These are phyloP conservation scores for Amaurobius ferox DNA, from an alignment of 2,888 invertebrate genomes.

Conservation along the genomic window DNA sequence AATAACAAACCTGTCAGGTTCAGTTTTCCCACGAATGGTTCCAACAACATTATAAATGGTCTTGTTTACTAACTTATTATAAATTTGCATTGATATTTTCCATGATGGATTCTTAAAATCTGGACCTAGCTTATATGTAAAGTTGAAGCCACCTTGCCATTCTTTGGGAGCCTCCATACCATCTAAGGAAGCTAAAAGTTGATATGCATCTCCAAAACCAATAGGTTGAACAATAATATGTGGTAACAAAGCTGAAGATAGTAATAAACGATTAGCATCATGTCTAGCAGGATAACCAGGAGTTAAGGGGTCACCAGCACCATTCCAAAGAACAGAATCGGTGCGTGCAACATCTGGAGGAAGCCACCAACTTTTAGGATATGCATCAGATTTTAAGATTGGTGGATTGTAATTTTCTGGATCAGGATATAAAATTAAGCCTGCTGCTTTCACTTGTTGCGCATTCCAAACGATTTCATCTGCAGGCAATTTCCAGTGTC, in stretches of 20 bases:
- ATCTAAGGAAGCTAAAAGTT: constrained; percentile 66
- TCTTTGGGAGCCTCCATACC: constrained; percentile 70
- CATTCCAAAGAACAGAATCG: constrained; percentile 76
- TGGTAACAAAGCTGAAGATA: constrained; percentile 37
- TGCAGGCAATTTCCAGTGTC: constrained; percentile 75
- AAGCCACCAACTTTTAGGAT: constrained; percentile 77
- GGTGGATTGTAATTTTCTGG: constrained; percentile 76
- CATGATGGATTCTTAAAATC: constrained; percentile 56
- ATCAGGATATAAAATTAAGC: constrained; percentile 78
- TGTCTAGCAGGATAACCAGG: constrained; percentile 77
- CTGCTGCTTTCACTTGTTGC: constrained; percentile 76
- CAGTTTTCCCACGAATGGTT: constrained; percentile 76
- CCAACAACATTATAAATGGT: constrained; percentile 77
- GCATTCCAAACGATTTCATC: constrained; percentile 76
- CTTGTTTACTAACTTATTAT: constrained; percentile 74
- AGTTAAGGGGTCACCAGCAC: constrained; percentile 78
- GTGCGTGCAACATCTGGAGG: constrained; percentile 77
- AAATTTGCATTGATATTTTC: constrained; percentile 75
- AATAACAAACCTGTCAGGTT: constrained; percentile 75
- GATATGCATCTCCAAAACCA: constrained; percentile 73
- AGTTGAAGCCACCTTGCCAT: constrained; percentile 73
- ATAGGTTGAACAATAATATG: constrained; percentile 74
- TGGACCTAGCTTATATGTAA: constrained; percentile 73
- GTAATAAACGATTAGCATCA: constrained; percentile 58
- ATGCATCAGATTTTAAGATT: constrained; percentile 74